phyloP scores from a whole-genome alignment of 1,140 invertebrate genomes.

The Streblospio benedicti region DNA sequence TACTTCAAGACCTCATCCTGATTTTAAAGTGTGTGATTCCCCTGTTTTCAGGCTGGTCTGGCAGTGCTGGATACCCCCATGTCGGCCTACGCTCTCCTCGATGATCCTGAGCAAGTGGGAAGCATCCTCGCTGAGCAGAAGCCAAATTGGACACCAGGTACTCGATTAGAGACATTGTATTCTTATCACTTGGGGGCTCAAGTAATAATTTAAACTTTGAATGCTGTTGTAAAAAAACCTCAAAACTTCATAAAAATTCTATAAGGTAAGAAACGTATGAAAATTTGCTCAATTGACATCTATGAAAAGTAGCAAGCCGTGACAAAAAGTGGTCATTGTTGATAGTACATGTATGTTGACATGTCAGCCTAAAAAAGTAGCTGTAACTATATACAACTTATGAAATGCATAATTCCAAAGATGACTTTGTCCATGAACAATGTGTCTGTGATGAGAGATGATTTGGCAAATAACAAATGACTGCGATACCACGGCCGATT shows the following conservation, averaged over 20 bases:
- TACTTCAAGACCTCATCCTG: too few species aligned
- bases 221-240: not conserved
- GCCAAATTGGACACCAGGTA: conserved; percentile 34
- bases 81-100: not conserved
- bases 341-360: not conserved
- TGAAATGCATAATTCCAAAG: too few species aligned
- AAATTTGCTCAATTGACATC: not conserved
- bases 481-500: too few species aligned
- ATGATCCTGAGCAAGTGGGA: conserved; percentile 22
- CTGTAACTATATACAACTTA: too few species aligned
- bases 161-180: not conserved
- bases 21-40: not conserved
- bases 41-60: conserved; percentile 8
- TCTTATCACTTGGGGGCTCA: not conserved
- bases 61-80: not conserved
- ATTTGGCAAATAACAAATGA: too few species aligned
- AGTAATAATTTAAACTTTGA: not conserved
- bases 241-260: not conserved
- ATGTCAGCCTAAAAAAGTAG: too few species aligned
- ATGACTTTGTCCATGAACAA: too few species aligned
- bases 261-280: not conserved
- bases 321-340: not conserved
- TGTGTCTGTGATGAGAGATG: too few species aligned
- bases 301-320: not conserved
- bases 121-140: conserved; percentile 26